Base-by-base conservation (phyloP, 1,140 invertebrate genomes). In the Nymphalis io region DNA sequence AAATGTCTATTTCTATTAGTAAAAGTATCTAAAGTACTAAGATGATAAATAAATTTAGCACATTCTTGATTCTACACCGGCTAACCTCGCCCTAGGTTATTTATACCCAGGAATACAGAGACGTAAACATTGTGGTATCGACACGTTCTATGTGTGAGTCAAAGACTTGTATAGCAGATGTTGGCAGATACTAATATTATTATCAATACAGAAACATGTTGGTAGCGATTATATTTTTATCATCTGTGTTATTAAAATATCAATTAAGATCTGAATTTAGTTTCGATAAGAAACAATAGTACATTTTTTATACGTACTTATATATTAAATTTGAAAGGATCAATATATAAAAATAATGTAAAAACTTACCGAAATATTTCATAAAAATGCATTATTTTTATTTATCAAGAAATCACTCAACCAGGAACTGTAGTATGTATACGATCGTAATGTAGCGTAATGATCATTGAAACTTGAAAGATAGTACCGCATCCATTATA, bases 401-500 rank as follows among this genome's bases (percentile, higher is more conserved):
- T 51, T 16, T 0, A 51, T 21, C 16, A 23, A 51, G 60, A 20
- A 68, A 4, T 68, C 66, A 66, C 40, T 38, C 10, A 67, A 60
- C 48, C 53, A 60, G 51, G 67, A 69, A 69, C 48, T 53, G 40
- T 33, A 55, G 10, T 64, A 58, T 65, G 6, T 33, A 1, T 2
- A 21, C 13, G 12, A 44, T n/a, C 18, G 51, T 46, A 51, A 38
- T 0, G 42, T 63, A 66, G 42, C 39, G 21, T 57, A 42, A n/a
- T 38, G 5, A 13, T 68, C 40, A 61, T 61, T 62, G 59, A 61
- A 58, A 20, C 18, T 59, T 59, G 60, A 33, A 33, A 33, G 27
- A 48, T 55, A 63, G 62, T 59, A 60, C 60, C 60, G 21, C 40
- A 39, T 12, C 94, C 95, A 60, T 62, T 61, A 68, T 62, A 44